Conservation (phyloP, 30 jellyfish, hydroid and myxozoan genomes). For the Hydractinia echinata region DNA sequence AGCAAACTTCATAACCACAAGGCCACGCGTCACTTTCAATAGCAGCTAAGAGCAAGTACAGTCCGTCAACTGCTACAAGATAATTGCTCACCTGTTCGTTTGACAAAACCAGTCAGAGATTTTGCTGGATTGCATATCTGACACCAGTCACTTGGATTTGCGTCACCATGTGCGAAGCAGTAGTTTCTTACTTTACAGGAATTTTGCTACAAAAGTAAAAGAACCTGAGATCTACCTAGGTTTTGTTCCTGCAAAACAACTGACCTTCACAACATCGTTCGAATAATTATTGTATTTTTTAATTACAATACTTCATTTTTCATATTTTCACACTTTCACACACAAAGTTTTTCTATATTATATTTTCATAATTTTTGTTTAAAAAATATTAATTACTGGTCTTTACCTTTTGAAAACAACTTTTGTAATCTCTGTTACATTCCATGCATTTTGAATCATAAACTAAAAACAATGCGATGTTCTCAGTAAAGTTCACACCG, state of each 20-base stretch:
- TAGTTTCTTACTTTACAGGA: conserved; percentile 61
- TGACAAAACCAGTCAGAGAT: conserved; percentile 32
- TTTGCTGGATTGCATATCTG: conserved; percentile 40
- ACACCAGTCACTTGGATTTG: conserved; percentile 58
- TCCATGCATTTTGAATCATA: conserved; percentile 86
- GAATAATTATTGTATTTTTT: too few relatives aligned
- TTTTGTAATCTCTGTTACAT: conserved; percentile 31
- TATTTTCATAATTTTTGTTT: too few relatives aligned
- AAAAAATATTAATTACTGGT: not conserved
- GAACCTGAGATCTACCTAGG: too few relatives aligned
- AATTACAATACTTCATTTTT: too few relatives aligned
- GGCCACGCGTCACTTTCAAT: too few relatives aligned
- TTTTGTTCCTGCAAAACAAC: too few relatives aligned
- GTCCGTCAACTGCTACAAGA: too few relatives aligned
- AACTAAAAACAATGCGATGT: conserved; percentile 33
- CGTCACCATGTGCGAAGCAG: conserved; percentile 56
- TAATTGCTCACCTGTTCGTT: conserved; percentile 45
- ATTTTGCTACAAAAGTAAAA: conserved; percentile 39
- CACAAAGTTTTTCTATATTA: too few relatives aligned
- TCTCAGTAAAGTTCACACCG: conserved; percentile 40
- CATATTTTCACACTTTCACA: too few relatives aligned
- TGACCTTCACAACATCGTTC: too few relatives aligned
- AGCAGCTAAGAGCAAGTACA: too few relatives aligned
- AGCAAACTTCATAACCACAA: too few relatives aligned
- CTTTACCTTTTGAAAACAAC: conserved; percentile 60